Evolutionary conservation across 30 jellyfish, hydroid and myxozoan genomes (phyloP).

Genomic region (Pseudorhiza aurosa): DNA sequence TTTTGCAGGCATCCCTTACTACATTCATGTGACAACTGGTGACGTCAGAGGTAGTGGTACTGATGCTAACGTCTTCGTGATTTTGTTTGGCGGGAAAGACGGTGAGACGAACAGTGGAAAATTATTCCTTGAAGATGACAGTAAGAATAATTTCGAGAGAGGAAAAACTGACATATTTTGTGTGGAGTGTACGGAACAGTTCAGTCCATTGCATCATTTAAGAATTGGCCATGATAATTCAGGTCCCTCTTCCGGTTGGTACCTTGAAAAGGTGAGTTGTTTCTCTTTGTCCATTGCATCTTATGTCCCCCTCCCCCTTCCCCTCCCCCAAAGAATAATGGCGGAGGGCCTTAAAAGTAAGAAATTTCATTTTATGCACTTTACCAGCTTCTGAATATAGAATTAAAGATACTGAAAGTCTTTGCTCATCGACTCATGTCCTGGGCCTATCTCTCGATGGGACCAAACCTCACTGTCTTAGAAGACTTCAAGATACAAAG

Average conservation of each 20-base stretch:
- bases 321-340: too few relatives aligned
- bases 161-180: constrained; percentile 90
- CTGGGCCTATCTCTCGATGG: too few relatives aligned
- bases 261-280: constrained; percentile 82
- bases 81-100: constrained; percentile 88
- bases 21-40: constrained; percentile 92
- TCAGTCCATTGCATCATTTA: constrained; percentile 92
- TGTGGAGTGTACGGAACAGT: constrained; percentile 92
- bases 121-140: constrained; percentile 86
- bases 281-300: too few relatives aligned
- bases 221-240: constrained; percentile 96
- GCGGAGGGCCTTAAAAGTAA: too few relatives aligned
- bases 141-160: constrained; percentile 82
- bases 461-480: too few relatives aligned
- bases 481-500: too few relatives aligned
- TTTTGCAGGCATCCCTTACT: constrained; percentile 82
- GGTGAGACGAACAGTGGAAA: constrained; percentile 96
- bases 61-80: constrained; percentile 89
- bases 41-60: constrained; percentile 97
- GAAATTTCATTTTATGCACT: too few relatives aligned
- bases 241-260: constrained; percentile 98
- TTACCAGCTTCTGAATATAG: too few relatives aligned
- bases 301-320: too few relatives aligned
- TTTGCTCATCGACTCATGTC: too few relatives aligned
- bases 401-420: too few relatives aligned